Percentiles rank a stretch among this genome's conserved stretches.
Conservation (phyloP, 2,888 invertebrate genomes). For the Perdita meconis region DNA sequence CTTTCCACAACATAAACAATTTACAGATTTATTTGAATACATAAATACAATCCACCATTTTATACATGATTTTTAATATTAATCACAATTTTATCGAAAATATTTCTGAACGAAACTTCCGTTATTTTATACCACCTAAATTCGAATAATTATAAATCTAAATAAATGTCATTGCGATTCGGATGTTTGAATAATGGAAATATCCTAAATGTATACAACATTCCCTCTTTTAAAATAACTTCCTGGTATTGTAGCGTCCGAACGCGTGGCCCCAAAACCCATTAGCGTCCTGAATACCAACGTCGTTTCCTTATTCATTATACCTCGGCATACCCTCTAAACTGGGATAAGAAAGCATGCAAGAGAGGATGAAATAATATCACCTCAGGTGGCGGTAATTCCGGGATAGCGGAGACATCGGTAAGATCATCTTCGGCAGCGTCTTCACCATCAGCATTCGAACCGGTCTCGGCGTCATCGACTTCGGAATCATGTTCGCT, state of each 20-base stretch:
- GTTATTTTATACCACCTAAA: no score
- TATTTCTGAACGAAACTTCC: no score
- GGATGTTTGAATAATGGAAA: no score
- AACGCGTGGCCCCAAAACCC: conserved; percentile 3
- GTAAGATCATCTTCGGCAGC: conserved; percentile 79
- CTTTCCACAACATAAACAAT: no score
- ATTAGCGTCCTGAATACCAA: conserved; percentile 20
- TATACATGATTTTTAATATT: no score
- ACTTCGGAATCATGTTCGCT: conserved; percentile 82
- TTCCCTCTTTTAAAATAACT: conserved; percentile 8
- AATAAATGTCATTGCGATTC: no score
- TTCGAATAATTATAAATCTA: no score
- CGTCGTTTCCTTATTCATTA: not conserved
- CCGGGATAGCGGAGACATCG: conserved; percentile 80
- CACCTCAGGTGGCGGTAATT: conserved; percentile 82
- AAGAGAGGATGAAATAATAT: conserved; percentile 23
- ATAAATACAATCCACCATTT: no score
- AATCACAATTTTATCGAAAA: no score
- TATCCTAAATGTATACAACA: conserved; percentile 1
- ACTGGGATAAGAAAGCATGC: conserved; percentile 31
- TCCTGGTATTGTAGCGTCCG: not conserved
- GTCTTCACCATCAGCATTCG: conserved; percentile 77
- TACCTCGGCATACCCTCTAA: conserved; percentile 15
- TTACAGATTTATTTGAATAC: no score
- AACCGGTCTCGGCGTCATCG: conserved; percentile 79